Percentiles rank a stretch among this genome's conserved stretches.
These are phyloP conservation scores for Drepanosiphum platanoidis DNA, from an alignment of 2,888 invertebrate species.

Conservation along the genomic window DNA sequence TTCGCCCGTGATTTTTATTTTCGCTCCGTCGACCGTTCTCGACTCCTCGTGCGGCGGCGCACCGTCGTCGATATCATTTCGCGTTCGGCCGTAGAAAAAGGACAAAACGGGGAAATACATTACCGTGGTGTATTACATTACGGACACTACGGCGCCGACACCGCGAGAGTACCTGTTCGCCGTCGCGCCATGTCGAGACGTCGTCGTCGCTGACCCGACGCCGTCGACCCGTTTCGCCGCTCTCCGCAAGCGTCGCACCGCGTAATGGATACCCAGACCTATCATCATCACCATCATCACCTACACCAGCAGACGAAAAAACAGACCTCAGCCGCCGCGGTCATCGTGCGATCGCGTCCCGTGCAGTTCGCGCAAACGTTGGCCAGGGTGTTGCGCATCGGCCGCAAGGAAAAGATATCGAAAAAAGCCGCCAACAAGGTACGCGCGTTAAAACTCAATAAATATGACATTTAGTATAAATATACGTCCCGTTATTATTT, in stretches of 20 bases:
- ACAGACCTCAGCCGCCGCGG: constrained; percentile 48
- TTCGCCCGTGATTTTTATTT: no score
- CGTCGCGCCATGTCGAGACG: constrained; percentile 27
- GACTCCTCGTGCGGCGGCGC: neutral
- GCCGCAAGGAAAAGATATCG: constrained; percentile 58
- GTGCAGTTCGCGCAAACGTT: constrained; percentile 56
- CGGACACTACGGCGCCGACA: neutral
- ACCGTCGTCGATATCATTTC: neutral
- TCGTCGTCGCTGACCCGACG: constrained; percentile 22
- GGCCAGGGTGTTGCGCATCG: constrained; percentile 53
- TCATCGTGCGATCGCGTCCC: constrained; percentile 54
- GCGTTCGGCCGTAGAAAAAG: neutral
- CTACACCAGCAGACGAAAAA: constrained; percentile 52
- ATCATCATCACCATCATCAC: constrained; percentile 43
- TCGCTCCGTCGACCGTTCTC: neutral
- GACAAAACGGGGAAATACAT: neutral
- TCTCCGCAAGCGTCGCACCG: neutral
- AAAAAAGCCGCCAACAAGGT: constrained; percentile 59
- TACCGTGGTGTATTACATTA: neutral
- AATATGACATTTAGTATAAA: no score
- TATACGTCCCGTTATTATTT: no score
- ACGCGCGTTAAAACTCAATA: neutral
- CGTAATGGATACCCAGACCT: constrained; percentile 59
- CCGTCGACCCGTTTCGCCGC: constrained; percentile 41
- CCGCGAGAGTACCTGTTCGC: neutral